These are phyloP conservation scores for Falcunculus frontatus DNA, from an alignment of 2,113 vertebrate genomes.

Conservation along the genomic window DNA sequence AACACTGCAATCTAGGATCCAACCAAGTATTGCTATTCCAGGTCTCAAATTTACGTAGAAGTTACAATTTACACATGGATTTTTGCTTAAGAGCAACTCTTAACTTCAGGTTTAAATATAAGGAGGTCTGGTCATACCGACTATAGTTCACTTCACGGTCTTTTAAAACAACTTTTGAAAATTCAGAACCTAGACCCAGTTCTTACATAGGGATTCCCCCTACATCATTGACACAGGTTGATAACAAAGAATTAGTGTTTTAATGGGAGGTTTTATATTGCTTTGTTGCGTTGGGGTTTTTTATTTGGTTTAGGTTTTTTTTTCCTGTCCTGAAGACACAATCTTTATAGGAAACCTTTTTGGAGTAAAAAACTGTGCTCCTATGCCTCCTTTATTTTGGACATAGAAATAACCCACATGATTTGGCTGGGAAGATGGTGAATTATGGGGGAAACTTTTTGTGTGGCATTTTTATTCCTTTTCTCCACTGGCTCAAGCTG, in stretches of 20 bases:
- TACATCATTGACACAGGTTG: not conserved
- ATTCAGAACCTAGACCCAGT: not conserved
- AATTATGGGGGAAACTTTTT: not conserved
- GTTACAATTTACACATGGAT: not conserved
- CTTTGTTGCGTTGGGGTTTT: not conserved
- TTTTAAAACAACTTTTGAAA: not conserved
- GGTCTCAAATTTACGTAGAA: not conserved
- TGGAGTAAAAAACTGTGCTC: not conserved
- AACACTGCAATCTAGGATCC: not conserved
- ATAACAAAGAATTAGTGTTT: not conserved
- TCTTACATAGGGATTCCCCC: not conserved
- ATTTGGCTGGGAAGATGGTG: not conserved
- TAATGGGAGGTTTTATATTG: not conserved
- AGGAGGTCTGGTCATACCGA: not conserved
- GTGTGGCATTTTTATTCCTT: not conserved
- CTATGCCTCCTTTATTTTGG: not conserved
- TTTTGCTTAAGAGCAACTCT: not conserved
- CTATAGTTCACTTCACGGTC: not conserved
- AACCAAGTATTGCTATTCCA: not conserved
- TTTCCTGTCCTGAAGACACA: not conserved
- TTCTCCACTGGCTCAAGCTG: not conserved
- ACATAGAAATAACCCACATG: rapidly evolving
- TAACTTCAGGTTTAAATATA: not conserved
- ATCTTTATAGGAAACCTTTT: not conserved
- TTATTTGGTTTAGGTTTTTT: not conserved